Percentiles rank a stretch among this genome's conserved stretches.
Evolutionary conservation across 2,888 invertebrate species (phyloP).

Genomic region (Schizotus pectinicornis): DNA sequence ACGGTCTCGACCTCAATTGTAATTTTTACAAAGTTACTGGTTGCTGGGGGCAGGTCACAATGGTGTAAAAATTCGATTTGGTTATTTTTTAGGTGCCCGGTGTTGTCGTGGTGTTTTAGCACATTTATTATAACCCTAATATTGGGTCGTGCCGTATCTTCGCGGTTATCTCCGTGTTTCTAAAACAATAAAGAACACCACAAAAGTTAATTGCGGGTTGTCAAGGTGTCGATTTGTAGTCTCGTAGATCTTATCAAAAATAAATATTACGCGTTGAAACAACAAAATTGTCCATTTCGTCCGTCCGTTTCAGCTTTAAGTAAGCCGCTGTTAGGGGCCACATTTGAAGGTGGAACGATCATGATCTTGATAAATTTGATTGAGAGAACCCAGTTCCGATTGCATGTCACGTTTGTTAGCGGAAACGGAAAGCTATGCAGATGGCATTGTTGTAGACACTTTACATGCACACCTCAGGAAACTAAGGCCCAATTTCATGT

Average conservation of each 20-base stretch:
- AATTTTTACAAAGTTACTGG: not conserved
- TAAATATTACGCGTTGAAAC: conserved; percentile 59
- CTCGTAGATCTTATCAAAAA: conserved; percentile 59
- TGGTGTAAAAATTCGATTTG: not conserved
- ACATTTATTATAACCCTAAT: conserved; percentile 45
- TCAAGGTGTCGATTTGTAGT: conserved; percentile 61
- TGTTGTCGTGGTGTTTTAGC: conserved; percentile 20
- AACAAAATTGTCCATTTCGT: conserved; percentile 52
- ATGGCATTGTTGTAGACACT: conserved; percentile 58
- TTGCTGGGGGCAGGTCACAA: not conserved
- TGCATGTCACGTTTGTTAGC: conserved; percentile 55
- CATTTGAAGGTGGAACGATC: conserved; percentile 44
- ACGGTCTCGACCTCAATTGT: conserved; percentile 23
- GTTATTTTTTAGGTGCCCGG: not conserved
- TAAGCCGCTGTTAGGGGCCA: conserved; percentile 45
- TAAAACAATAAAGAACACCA: conserved; percentile 58
- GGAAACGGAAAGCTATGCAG: conserved; percentile 60
- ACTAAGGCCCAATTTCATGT: conserved; percentile 45
- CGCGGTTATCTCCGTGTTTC: conserved; percentile 46
- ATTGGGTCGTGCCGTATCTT: conserved; percentile 50
- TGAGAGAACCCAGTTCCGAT: conserved; percentile 59
- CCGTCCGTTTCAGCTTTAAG: conserved; percentile 40
- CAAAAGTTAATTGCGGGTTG: conserved; percentile 58
- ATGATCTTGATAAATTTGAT: conserved; percentile 59
- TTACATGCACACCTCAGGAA: conserved; percentile 57